These are phyloP conservation scores for Clivina fossor DNA, from an alignment of 2,888 invertebrate genomes.

Conservation along the genomic window DNA sequence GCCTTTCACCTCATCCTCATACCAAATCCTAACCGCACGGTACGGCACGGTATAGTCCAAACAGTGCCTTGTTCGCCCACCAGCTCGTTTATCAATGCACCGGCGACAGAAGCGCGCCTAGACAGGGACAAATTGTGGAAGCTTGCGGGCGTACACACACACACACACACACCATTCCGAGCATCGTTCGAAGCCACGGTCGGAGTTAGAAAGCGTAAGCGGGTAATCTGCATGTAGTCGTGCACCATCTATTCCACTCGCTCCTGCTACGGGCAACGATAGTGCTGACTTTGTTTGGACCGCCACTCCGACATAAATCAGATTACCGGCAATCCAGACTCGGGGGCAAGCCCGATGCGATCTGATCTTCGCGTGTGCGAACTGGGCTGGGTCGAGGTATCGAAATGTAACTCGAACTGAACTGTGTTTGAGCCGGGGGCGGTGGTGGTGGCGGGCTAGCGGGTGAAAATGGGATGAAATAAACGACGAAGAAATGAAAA, in stretches of 20 bases:
- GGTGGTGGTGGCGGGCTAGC: too few species aligned
- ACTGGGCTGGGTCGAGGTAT: background rate
- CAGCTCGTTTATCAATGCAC: slow-evolving; percentile 19
- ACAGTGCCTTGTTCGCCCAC: background rate
- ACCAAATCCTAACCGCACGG: too few species aligned
- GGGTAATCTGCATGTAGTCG: background rate
- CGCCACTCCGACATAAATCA: background rate
- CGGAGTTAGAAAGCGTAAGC: too few species aligned
- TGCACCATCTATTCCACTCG: background rate
- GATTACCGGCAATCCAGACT: background rate
- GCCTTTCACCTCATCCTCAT: too few species aligned
- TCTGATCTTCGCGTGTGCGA: background rate
- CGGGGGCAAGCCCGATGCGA: background rate
- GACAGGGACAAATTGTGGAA: slow-evolving; percentile 13
- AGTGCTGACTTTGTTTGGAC: too few species aligned
- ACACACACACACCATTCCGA: background rate
- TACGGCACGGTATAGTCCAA: too few species aligned
- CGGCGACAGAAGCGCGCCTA: slow-evolving; percentile 12
- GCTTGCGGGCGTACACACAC: slow-evolving; percentile 2
- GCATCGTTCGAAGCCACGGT: background rate
- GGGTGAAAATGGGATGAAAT: too few species aligned
- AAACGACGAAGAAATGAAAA: too few species aligned
- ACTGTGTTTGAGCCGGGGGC: too few species aligned
- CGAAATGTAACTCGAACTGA: too few species aligned
- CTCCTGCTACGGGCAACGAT: background rate